Percentiles rank a stretch among this genome's conserved stretches.
Evolutionary conservation across 92 coral and sea anemone genomes (phyloP).

Genomic region (Epizoanthus fatuus): DNA sequence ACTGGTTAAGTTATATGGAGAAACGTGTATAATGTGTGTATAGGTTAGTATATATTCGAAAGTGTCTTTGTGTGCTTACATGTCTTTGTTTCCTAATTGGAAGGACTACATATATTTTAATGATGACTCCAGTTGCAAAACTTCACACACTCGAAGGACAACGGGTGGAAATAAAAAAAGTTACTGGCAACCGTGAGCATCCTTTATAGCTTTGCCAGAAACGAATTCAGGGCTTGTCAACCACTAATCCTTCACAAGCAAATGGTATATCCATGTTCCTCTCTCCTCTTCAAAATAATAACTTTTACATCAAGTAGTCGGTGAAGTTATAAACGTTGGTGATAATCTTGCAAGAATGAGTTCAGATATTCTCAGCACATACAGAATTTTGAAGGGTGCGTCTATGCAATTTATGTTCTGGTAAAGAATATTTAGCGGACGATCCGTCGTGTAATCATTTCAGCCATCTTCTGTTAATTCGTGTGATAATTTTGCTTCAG

Average conservation of each 20-base stretch:
- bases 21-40: too few species aligned
- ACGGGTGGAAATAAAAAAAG: neutral
- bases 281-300: neutral
- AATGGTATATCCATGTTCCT: neutral
- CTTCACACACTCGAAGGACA: neutral
- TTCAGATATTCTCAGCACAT: too few species aligned
- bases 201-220: neutral
- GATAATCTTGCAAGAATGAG: too few species aligned
- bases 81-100: too few species aligned
- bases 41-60: too few species aligned
- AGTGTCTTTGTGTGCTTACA: too few species aligned
- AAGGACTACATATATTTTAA: too few species aligned
- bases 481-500: neutral
- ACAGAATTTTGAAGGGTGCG: neutral
- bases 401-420: neutral
- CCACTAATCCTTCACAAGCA: neutral
- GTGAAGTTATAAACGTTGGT: too few species aligned
- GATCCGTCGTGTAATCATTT: neutral
- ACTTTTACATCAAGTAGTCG: too few species aligned
- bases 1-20: too few species aligned
- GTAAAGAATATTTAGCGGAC: neutral
- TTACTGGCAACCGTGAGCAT: too few species aligned
- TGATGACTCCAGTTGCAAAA: too few species aligned
- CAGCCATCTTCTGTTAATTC: slow-evolving; percentile 1
- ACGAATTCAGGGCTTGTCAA: neutral